Evolutionary conservation across 2,113 vertebrate species (phyloP).

Genomic region (Serinus canaria): DNA sequence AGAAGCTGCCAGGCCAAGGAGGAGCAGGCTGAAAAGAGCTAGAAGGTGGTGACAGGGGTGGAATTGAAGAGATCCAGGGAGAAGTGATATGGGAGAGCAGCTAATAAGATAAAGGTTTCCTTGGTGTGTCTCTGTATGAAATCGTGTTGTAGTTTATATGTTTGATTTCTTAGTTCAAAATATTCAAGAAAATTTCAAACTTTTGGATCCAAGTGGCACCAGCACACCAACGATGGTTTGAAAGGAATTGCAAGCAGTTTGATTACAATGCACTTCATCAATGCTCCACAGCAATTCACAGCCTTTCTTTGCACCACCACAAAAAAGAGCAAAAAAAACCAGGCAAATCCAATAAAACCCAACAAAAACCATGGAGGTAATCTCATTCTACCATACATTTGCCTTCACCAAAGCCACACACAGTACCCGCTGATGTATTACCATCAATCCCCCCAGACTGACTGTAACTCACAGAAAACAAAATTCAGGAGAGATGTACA

Average conservation of each 20-base stretch:
- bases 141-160: neutral
- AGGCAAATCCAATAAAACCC: neutral
- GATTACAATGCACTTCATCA: neutral
- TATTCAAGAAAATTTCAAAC: neutral
- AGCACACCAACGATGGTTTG: neutral
- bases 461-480: neutral
- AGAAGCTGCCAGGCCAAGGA: conserved; percentile 52
- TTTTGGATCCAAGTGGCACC: neutral
- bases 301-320: neutral
- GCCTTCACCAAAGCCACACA: neutral
- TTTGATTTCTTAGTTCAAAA: neutral
- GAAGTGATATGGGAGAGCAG: neutral
- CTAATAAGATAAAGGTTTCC: conserved; percentile 2
- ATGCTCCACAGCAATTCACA: neutral
- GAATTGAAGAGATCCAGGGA: conserved; percentile 17
- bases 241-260: neutral
- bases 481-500: neutral
- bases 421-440: neutral
- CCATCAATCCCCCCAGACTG: neutral
- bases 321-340: neutral
- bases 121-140: neutral
- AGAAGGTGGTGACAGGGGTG: conserved; percentile 27
- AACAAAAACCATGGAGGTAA: neutral
- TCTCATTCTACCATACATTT: neutral
- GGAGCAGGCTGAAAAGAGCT: conserved; percentile 52